Percentiles rank a stretch among this genome's conserved stretches.
Evolutionary conservation across 1,140 invertebrate species (phyloP).

Genomic region (Lordiphosa stackelbergi): DNA sequence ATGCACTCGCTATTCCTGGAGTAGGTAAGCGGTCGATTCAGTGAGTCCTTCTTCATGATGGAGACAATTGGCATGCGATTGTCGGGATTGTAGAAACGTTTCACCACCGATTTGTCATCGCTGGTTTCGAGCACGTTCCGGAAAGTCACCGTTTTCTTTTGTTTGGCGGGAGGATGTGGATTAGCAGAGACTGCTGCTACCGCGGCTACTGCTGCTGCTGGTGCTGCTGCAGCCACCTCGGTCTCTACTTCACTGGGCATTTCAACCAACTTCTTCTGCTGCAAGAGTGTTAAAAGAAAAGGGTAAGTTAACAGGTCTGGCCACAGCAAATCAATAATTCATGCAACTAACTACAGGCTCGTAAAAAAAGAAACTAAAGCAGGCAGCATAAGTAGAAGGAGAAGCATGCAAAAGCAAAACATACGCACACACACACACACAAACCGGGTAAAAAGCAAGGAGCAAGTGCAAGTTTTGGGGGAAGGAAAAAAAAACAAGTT

Average conservation of each 20-base stretch:
- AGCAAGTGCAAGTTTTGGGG: constrained; percentile 29
- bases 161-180: constrained; percentile 32
- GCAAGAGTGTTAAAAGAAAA: constrained; percentile 31
- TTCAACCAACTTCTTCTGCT: constrained; percentile 49
- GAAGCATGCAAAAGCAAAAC: constrained; percentile 36
- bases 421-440: too few relatives aligned
- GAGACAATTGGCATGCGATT: constrained; percentile 68
- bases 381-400: constrained; percentile 16
- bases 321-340: constrained; percentile 63
- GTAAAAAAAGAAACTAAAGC: constrained; percentile 34
- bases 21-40: constrained; percentile 61
- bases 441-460: constrained; percentile 11
- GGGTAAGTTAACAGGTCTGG: constrained; percentile 17
- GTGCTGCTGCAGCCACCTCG: constrained; percentile 8
- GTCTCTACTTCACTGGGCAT: constrained; percentile 50
- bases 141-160: constrained; percentile 76
- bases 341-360: constrained; percentile 58
- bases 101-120: constrained; percentile 74
- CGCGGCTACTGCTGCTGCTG: constrained; percentile 11
- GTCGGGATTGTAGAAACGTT: constrained; percentile 75
- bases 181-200: background rate
- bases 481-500: constrained; percentile 37
- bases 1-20: constrained; percentile 70
- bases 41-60: constrained; percentile 75
- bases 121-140: constrained; percentile 76